Evolutionary conservation across 2,797 vertebrate species (phyloP), one percentile per base, ranked within the genome.

Genomic region (Poeciliopsis turneri): DNA sequence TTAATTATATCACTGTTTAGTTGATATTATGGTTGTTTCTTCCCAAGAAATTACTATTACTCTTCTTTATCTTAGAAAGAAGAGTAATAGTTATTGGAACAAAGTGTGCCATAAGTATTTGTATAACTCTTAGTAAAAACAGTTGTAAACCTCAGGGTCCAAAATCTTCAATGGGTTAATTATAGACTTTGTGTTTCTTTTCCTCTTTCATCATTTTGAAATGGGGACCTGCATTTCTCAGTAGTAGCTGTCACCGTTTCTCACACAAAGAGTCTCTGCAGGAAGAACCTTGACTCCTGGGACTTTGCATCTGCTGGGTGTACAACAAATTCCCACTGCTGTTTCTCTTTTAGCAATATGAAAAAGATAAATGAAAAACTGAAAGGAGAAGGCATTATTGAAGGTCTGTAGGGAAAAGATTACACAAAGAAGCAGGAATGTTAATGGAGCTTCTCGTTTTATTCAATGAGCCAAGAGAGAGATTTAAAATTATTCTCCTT

Each of bases 371-470:
- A 53, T 57, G 33, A 76, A 82, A 43, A 36, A 45, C 78, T 13
- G 81, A 55, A 43, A 77, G 73, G 78, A 51, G 51, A 39, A 73
- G 28, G 79, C 78, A 23, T 80, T 80, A 80, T 76, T 16, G 68
- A 82, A 78, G 79, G 73, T 80, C 57, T 84, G 41, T 18, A 83
- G 61, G 53, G 66, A 84, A 88, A 78, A 61, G 59, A 83, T 36
- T 77, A 55, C 74, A 75, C 74, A 69, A 68, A 79, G 68, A 88
- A 55, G 18, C 79, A 79, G 78, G 90, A 92, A 90, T 92, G 80
- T 93, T 90, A 88, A 92, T 92, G 89, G 79, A 86, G 82, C 57
- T 84, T 82, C 84, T 25, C 43, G 25, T 84, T 86, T 75, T 70
- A 84, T 88, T 87, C 69, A 84, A 66, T 64, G 45, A 73, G 73